A percentile compares a stretch with the other conserved stretches of the same genome.
Conservation (phyloP, 2,888 invertebrate species). For the Drosophila falleni region DNA sequence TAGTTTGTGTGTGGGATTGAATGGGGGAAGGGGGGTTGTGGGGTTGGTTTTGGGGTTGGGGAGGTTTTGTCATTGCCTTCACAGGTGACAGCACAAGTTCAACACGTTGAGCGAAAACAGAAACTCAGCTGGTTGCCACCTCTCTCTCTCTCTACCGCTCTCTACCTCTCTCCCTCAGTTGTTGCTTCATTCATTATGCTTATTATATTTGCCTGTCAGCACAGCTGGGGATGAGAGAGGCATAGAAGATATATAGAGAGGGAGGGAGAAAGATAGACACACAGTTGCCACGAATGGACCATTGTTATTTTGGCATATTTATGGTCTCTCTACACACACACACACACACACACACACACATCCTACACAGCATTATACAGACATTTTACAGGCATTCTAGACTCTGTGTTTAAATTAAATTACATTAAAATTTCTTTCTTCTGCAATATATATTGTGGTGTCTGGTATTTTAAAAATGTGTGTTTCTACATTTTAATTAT, state of each 20-base stretch:
- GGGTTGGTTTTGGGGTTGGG: not conserved
- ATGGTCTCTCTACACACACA: slow-evolving; percentile 37
- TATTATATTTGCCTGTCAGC: slow-evolving; percentile 73
- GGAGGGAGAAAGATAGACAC: too few species aligned
- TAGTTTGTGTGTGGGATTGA: too few species aligned
- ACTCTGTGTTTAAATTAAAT: slow-evolving; percentile 65
- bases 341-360: slow-evolving; percentile 16
- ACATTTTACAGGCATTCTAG: slow-evolving; percentile 30
- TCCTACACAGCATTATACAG: slow-evolving; percentile 1
- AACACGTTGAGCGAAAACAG: slow-evolving; percentile 75
- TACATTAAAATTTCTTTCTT: slow-evolving; percentile 57
- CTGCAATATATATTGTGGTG: slow-evolving; percentile 26
- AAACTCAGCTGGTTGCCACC: slow-evolving; percentile 63
- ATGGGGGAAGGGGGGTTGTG: not conserved
- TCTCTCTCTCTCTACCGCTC: not conserved
- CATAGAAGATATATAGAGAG: not conserved
- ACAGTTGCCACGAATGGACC: slow-evolving; percentile 31
- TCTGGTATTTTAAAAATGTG: slow-evolving; percentile 48
- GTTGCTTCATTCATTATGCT: slow-evolving; percentile 74
- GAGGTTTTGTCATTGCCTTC: slow-evolving; percentile 60
- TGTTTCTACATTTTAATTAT: slow-evolving; percentile 37
- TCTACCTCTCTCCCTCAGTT: not conserved
- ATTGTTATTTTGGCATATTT: slow-evolving; percentile 75
- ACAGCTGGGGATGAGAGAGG: slow-evolving; percentile 17
- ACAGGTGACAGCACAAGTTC: slow-evolving; percentile 80